Base-by-base conservation (phyloP, 2,797 vertebrate species). In the Chelon auratus region DNA sequence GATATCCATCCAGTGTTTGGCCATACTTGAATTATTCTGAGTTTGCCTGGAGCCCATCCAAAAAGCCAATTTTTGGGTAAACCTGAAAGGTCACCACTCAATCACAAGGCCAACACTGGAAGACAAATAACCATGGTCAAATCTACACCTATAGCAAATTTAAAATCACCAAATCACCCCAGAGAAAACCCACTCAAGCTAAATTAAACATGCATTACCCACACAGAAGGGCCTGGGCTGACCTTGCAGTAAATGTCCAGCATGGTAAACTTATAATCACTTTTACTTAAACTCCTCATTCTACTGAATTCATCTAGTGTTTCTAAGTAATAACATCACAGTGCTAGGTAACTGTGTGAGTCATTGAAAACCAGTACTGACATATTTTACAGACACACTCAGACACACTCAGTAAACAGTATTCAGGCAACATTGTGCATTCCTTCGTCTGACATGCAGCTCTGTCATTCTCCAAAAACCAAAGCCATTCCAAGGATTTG, bases 401-500 rank as follows among this genome's bases (percentile, higher is more conserved):
- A 62, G 37, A 80, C 67, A 71, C 51, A 71, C 68, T 68, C 10
- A 74, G 9, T 48, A 68, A 68, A 52, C 50, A 33, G 30, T 68
- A 61, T 58, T 83, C 9, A 73, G 68, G 52, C 73, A 86, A 66
- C 56, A 20, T 48, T 17, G 11, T 53, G 52, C 79, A 84, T 82
- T 87, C 80, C 81, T 78, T 53, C 69, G 53, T 73, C 63, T 83
- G 74, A 78, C 80, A 62, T 48, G 64, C 59, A 54, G n/a, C 55
- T 64, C 67, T 72, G 70, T 79, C 65, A 75, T 77, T 79, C 71
- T 64, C 79, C 60, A 77, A 87, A 86, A 83, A 78, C 65, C 62
- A 69, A 75, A 68, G 78, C 75, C 45, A 72, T 80, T 82, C 60
- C 53, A 75, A 73, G 47, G 53, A 87, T 82, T 78, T 82, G 40